Evolutionary conservation across 2,113 vertebrate species (phyloP).

Genomic region (Noturus placidus): DNA sequence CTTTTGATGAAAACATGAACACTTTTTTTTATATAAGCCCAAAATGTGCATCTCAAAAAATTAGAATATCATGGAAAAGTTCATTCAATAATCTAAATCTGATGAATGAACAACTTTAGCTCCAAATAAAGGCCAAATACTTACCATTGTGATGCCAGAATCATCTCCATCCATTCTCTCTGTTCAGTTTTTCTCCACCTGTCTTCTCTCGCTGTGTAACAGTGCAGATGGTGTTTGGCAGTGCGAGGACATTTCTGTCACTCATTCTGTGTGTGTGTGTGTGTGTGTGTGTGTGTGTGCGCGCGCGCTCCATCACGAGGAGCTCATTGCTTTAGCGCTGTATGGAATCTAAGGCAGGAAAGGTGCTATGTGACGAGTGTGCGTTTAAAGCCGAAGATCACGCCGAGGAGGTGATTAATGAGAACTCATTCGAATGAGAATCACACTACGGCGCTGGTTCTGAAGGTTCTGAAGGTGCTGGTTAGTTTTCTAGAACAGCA

Average conservation of each 20-base stretch:
- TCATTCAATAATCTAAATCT: neutral
- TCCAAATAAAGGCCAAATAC: neutral
- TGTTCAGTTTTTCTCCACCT: neutral
- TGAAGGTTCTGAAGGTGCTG: neutral
- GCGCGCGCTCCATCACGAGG: neutral
- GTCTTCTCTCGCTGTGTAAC: neutral
- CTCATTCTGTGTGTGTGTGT: neutral
- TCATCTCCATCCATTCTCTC: neutral
- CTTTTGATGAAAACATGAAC: neutral
- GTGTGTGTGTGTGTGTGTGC: neutral
- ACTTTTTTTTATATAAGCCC: neutral
- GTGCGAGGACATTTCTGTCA: neutral
- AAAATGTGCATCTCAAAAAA: neutral
- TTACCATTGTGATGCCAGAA: neutral
- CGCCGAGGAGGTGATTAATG: neutral
- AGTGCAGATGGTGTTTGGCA: slow-evolving; percentile 12
- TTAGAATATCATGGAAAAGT: no score
- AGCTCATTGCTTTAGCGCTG: neutral
- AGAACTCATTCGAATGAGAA: neutral
- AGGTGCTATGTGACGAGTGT: neutral
- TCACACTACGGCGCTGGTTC: neutral
- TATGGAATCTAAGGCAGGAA: neutral
- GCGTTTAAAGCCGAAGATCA: neutral
- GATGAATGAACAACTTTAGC: neutral
- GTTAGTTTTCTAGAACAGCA: neutral